Conservation (phyloP, 53 echinoderm and acorn worm genomes). For the Luidia sarsii region DNA sequence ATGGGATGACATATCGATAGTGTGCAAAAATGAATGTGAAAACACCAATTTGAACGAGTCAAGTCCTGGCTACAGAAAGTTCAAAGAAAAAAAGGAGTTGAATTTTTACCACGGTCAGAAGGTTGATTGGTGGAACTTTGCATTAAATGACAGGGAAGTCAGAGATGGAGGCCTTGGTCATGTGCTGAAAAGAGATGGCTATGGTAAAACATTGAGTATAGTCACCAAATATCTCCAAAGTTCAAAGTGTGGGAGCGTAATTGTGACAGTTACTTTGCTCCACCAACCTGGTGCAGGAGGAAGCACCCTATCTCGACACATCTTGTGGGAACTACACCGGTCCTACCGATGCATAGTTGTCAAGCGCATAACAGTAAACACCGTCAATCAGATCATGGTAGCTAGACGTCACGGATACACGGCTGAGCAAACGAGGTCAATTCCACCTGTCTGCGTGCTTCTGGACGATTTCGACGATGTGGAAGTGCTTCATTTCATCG, state of each 20-base stretch:
- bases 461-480: slow-evolving; percentile 54
- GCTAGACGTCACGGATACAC: slow-evolving; percentile 52
- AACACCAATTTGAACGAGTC: slow-evolving; percentile 61
- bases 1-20: slow-evolving; percentile 65
- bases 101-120: slow-evolving; percentile 74
- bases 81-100: slow-evolving; percentile 52
- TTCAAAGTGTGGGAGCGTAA: neutral
- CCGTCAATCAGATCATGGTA: slow-evolving; percentile 65
- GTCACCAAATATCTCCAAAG: slow-evolving; percentile 13
- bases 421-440: neutral
- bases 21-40: slow-evolving; percentile 81
- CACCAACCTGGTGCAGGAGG: slow-evolving; percentile 86
- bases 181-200: slow-evolving; percentile 53
- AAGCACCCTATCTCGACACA: slow-evolving; percentile 70
- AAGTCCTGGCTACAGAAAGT: slow-evolving; percentile 33
- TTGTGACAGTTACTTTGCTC: slow-evolving; percentile 60
- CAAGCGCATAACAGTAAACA: slow-evolving; percentile 57
- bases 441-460: slow-evolving; percentile 48
- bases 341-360: slow-evolving; percentile 67
- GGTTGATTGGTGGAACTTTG: slow-evolving; percentile 82
- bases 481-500: slow-evolving; percentile 46
- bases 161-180: slow-evolving; percentile 61
- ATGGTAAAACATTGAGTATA: neutral
- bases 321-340: slow-evolving; percentile 73
- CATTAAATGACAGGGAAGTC: slow-evolving; percentile 24